Conservation (phyloP, 1,140 invertebrate species). For the Drosophila subpulchrella region DNA sequence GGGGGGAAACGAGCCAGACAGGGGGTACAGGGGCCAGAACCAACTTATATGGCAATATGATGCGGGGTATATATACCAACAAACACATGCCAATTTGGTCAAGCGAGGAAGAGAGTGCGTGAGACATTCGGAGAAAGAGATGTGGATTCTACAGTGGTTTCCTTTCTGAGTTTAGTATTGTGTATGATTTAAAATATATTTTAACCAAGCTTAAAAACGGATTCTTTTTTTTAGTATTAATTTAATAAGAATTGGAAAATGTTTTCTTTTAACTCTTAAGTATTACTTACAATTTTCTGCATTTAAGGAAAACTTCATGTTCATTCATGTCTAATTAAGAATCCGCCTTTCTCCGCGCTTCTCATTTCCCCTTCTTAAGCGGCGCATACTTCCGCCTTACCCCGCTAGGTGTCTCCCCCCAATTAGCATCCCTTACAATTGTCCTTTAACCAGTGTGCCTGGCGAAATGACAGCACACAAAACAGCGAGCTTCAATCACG, state of each 20-base stretch:
- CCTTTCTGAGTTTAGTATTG: neutral
- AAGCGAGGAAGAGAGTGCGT: slow-evolving; percentile 12
- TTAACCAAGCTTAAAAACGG: too few relatives aligned
- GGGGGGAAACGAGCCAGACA: slow-evolving; percentile 19
- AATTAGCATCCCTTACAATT: neutral
- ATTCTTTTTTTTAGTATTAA: neutral
- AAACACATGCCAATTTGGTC: slow-evolving; percentile 38
- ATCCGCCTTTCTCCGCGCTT: neutral
- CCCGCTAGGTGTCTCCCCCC: slow-evolving; percentile 1
- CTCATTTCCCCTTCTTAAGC: slow-evolving; percentile 1
- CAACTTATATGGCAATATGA: slow-evolving; percentile 63
- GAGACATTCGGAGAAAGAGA: neutral
- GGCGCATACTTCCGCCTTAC: neutral
- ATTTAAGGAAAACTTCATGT: neutral
- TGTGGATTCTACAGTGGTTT: slow-evolving; percentile 24
- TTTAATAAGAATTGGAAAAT: too few relatives aligned
- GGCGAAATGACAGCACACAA: slow-evolving; percentile 39
- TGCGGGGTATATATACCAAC: slow-evolving; percentile 38
- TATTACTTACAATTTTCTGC: too few relatives aligned
- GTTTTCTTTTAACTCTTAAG: too few relatives aligned
- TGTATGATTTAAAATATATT: too few relatives aligned
- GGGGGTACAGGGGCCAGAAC: slow-evolving; percentile 29
- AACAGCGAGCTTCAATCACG: slow-evolving; percentile 75
- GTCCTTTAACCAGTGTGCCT: slow-evolving; percentile 21
- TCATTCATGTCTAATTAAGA: neutral